These are phyloP conservation scores for Thalassoma bifasciatum DNA, from an alignment of 2,113 vertebrate species.

Conservation along the genomic window DNA sequence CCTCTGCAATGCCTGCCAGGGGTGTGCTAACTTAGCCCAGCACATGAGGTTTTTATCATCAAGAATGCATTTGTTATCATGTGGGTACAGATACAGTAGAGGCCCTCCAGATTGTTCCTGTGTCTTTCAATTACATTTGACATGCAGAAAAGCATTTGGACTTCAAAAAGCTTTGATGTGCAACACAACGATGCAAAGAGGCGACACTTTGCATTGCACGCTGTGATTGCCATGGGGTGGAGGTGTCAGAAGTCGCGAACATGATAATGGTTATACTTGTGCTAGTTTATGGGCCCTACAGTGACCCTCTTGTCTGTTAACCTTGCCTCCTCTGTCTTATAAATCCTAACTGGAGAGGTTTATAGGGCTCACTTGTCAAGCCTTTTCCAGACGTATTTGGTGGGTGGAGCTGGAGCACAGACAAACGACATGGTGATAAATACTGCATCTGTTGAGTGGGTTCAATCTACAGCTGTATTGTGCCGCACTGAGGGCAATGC, in stretches of 20 bases:
- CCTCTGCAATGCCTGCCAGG: conserved; percentile 57
- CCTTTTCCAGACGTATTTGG: conserved; percentile 57
- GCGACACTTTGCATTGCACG: conserved; percentile 45
- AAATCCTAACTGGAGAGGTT: conserved; percentile 71
- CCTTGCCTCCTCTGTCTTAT: conserved; percentile 71
- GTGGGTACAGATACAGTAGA: conserved; percentile 60
- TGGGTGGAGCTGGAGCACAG: conserved; percentile 61
- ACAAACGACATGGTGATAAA: conserved; percentile 59
- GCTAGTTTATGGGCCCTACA: conserved; percentile 69
- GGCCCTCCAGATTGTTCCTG: conserved; percentile 62
- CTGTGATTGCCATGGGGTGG: conserved; percentile 53
- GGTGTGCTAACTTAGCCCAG: conserved; percentile 58
- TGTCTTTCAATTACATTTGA: conserved; percentile 68
- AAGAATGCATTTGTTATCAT: conserved; percentile 70
- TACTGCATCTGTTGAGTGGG: conserved; percentile 52
- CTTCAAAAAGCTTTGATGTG: conserved; percentile 62
- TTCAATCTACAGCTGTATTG: conserved; percentile 12
- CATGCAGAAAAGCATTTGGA: conserved; percentile 52
- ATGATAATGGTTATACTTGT: conserved; percentile 68
- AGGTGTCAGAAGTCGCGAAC: conserved; percentile 65
- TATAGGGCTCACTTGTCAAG: conserved; percentile 71
- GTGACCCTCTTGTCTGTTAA: conserved; percentile 78
- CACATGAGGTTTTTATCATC: conserved; percentile 54
- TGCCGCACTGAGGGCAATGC: conserved; percentile 33
- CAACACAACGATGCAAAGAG: conserved; percentile 23